Evolutionary conservation across 2,113 vertebrate species (phyloP).

Genomic region (Hyperopisus bebe): DNA sequence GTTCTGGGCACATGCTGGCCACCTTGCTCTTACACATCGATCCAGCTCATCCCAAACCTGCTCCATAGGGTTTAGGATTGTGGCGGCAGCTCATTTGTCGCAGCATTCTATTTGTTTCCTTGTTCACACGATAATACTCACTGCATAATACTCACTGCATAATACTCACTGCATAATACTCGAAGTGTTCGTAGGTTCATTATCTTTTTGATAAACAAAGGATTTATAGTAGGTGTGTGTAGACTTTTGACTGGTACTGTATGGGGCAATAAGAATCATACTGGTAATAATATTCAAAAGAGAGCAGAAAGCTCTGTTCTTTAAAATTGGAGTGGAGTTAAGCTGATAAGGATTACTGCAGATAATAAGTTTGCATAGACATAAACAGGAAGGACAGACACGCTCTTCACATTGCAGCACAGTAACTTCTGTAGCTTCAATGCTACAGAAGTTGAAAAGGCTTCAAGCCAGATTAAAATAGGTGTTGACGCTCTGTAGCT

Average conservation of each 20-base stretch:
- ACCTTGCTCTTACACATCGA: not conserved
- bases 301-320: not conserved
- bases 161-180: not conserved
- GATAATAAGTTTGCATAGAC: conserved; percentile 34
- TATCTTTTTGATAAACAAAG: not conserved
- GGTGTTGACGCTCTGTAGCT: conserved; percentile 18
- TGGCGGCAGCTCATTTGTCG: not conserved
- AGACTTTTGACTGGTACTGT: not conserved
- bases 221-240: not conserved
- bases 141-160: not conserved
- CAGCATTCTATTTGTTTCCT: not conserved
- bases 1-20: not conserved
- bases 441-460: not conserved
- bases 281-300: not conserved
- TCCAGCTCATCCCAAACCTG: not conserved
- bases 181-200: not conserved
- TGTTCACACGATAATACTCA: not conserved
- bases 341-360: conserved; percentile 35
- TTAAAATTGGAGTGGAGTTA: not conserved
- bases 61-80: not conserved
- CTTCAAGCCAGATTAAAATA: not conserved
- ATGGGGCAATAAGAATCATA: not conserved
- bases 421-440: not conserved
- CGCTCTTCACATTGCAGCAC: conserved; percentile 22
- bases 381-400: conserved; percentile 54